These are phyloP conservation scores for Polydrusus tereticollis DNA, from an alignment of 2,888 invertebrate genomes.

Conservation along the genomic window DNA sequence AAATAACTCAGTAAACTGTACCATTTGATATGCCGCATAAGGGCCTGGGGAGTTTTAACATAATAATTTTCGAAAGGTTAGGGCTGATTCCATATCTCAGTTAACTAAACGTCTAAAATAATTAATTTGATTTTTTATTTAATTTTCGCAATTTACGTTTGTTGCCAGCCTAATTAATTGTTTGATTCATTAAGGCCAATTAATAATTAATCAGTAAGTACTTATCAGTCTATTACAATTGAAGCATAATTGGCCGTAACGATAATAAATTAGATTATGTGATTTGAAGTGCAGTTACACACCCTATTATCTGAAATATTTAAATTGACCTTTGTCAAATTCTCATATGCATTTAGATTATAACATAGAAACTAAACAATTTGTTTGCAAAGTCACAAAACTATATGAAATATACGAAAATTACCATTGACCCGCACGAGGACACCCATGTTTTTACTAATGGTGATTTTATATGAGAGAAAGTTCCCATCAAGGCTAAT, in stretches of 20 bases:
- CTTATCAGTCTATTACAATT: neutral
- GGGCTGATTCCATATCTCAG: too few species aligned
- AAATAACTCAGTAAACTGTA: too few species aligned
- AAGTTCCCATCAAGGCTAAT: slow-evolving; percentile 36
- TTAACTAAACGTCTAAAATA: neutral
- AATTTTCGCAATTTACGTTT: neutral
- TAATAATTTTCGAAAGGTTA: too few species aligned
- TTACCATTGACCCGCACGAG: neutral
- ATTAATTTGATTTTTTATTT: neutral
- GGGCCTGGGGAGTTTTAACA: too few species aligned
- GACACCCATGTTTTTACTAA: slow-evolving; percentile 5
- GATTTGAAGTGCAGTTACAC: neutral
- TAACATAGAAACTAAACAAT: too few species aligned
- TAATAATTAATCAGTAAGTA: neutral
- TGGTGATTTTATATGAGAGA: slow-evolving; percentile 31
- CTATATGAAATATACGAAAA: neutral
- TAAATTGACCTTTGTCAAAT: too few species aligned
- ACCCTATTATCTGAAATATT: too few species aligned
- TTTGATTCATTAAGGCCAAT: neutral
- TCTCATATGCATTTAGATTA: too few species aligned
- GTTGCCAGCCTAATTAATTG: neutral
- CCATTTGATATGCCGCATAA: too few species aligned
- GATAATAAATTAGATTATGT: neutral
- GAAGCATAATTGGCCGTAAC: neutral
- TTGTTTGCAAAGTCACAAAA: too few species aligned